Evolutionary conservation across 1,140 invertebrate genomes (phyloP).

Genomic region (Drosophila chauvacae): DNA sequence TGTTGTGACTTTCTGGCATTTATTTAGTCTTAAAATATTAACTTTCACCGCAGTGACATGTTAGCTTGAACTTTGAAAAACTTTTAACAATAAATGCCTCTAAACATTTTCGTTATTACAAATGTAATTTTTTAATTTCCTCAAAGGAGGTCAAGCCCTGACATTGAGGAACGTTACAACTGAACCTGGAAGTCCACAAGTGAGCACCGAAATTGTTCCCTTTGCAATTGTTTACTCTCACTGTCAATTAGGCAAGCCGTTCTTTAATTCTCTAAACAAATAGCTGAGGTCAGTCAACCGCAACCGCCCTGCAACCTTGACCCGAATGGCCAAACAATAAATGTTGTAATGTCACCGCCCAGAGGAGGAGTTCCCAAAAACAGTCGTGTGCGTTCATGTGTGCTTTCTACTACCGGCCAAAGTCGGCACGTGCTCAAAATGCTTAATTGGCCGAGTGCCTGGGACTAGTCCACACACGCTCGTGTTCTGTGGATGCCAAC

Average conservation of each 20-base stretch:
- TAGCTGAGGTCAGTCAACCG: slow-evolving; percentile 39
- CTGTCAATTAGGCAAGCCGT: not conserved
- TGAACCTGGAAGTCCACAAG: not conserved
- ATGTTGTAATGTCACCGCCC: slow-evolving; percentile 43
- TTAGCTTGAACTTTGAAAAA: not conserved
- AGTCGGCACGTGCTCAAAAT: slow-evolving; percentile 67
- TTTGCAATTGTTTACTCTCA: slow-evolving; percentile 5
- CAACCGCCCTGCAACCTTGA: slow-evolving; percentile 52
- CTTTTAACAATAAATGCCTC: not conserved
- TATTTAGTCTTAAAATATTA: not conserved
- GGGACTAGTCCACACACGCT: slow-evolving; percentile 13
- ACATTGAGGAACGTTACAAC: too few species aligned
- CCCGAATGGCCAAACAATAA: slow-evolving; percentile 45
- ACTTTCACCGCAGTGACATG: not conserved
- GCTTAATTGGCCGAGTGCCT: slow-evolving; percentile 61
- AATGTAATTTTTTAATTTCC: not conserved
- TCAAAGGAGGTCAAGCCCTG: not conserved
- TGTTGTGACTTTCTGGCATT: not conserved
- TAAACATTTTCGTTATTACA: not conserved
- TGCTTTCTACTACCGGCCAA: slow-evolving; percentile 50
- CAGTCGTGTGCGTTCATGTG: slow-evolving; percentile 28
- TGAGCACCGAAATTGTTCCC: not conserved
- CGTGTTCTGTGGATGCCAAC: slow-evolving; percentile 24
- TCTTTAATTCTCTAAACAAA: slow-evolving; percentile 10
- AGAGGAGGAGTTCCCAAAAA: slow-evolving; percentile 27